Percentiles rank a stretch among this genome's conserved stretches.
phyloP scores from a whole-genome alignment of 1,140 invertebrate species.

The Harlomillsia oculata region DNA sequence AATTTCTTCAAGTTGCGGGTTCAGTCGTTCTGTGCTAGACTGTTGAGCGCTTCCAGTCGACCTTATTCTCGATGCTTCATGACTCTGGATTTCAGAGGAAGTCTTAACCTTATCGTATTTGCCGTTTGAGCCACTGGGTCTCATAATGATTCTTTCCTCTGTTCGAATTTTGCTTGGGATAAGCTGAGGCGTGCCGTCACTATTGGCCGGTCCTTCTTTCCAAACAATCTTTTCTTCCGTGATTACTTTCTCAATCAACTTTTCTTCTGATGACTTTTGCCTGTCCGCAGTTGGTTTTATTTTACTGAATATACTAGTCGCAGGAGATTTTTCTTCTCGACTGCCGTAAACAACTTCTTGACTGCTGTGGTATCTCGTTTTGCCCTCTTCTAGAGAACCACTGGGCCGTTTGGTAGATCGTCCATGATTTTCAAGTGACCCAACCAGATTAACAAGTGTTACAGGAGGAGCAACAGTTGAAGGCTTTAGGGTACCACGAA shows the following conservation, averaged over 20 bases:
- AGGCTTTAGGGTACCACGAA: too few relatives aligned
- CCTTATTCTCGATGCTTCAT: not conserved
- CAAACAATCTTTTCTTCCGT: constrained; percentile 32
- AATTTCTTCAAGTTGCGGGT: constrained; percentile 7
- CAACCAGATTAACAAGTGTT: too few relatives aligned
- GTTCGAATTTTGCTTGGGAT: constrained; percentile 25
- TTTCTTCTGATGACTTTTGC: constrained; percentile 9
- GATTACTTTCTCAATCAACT: constrained; percentile 25
- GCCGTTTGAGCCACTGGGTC: constrained; percentile 14
- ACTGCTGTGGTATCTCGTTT: too few relatives aligned
- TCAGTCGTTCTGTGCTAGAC: not conserved
- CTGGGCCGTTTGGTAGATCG: too few relatives aligned
- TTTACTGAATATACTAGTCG: not conserved
- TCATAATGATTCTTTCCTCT: constrained; percentile 23
- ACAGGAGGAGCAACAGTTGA: too few relatives aligned
- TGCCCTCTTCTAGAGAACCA: too few relatives aligned
- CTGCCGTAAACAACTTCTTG: too few relatives aligned
- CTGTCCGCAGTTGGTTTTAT: too few relatives aligned
- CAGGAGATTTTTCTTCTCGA: not conserved
- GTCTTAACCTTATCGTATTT: too few relatives aligned
- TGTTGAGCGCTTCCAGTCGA: not conserved
- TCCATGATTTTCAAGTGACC: too few relatives aligned
- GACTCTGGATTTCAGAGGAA: too few relatives aligned
- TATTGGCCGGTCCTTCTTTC: constrained; percentile 5
- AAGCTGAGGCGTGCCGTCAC: not conserved